Conservation (phyloP, 2,888 invertebrate species). For the Dicycla oo region DNA sequence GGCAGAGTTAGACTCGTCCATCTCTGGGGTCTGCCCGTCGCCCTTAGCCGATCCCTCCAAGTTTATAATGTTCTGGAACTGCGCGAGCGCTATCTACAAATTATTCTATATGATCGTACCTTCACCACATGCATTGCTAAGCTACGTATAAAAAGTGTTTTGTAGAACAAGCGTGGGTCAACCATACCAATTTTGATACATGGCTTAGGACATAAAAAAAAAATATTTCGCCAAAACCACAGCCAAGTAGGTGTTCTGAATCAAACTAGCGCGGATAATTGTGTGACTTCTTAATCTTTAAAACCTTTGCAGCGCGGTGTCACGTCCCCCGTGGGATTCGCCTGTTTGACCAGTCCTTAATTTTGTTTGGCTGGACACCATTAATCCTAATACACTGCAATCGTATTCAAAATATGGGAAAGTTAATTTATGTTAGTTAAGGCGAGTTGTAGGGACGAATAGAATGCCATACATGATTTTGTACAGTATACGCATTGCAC, state of each 20-base stretch:
- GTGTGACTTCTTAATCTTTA: not conserved
- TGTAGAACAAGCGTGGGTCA: not conserved
- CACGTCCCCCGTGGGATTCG: not conserved
- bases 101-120: constrained; percentile 63
- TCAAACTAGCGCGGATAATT: not conserved
- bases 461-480: not conserved
- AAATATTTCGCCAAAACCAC: not conserved
- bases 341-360: not conserved
- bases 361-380: not conserved
- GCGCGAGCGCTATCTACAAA: constrained; percentile 86
- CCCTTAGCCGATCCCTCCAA: constrained; percentile 79
- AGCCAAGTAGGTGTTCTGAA: not conserved
- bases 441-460: not conserved
- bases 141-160: constrained; percentile 29
- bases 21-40: constrained; percentile 63
- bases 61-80: constrained; percentile 87
- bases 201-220: not conserved
- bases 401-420: not conserved
- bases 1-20: constrained; percentile 53
- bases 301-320: not conserved
- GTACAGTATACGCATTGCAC: not conserved
- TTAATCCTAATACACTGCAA: not conserved
- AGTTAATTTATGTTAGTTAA: not conserved
- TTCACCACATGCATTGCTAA: constrained; percentile 57
- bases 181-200: not conserved